A percentile compares a stretch with the other conserved stretches of the same genome.
Evolutionary conservation across 2,113 vertebrate species (phyloP).

Genomic region (Climacteris rufus): DNA sequence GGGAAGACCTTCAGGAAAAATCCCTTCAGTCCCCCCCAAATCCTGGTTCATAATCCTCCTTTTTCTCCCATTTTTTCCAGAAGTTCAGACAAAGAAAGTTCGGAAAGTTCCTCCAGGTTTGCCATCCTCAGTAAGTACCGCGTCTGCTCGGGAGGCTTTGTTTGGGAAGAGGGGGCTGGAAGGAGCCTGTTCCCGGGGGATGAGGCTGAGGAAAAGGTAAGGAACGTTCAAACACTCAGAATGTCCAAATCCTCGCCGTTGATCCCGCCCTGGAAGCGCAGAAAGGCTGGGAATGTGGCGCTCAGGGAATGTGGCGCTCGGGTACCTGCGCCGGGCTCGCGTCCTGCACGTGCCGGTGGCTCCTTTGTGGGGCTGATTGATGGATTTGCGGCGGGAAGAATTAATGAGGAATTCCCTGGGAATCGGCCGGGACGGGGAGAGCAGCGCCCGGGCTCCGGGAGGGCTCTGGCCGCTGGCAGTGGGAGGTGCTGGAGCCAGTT

Average conservation of each 20-base stretch:
- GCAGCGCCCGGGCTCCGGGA: too few relatives aligned
- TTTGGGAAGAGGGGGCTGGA: not conserved
- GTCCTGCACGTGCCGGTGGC: not conserved
- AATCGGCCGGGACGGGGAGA: not conserved
- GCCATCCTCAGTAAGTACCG: not conserved
- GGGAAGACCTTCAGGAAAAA: not conserved
- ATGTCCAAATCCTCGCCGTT: too few relatives aligned
- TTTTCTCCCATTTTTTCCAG: not conserved
- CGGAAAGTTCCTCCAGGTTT: not conserved
- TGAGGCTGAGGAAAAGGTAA: not conserved
- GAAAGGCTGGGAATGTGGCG: too few relatives aligned
- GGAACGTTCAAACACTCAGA: too few relatives aligned
- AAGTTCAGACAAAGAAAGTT: not conserved
- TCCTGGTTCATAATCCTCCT: not conserved
- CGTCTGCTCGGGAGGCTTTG: not conserved
- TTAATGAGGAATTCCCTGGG: not conserved
- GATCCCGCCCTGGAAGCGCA: too few relatives aligned
- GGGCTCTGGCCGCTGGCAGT: too few relatives aligned
- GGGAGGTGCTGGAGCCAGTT: too few relatives aligned
- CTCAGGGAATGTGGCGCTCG: too few relatives aligned
- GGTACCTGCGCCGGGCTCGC: too few relatives aligned
- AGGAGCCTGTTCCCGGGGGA: not conserved
- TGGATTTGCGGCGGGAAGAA: too few relatives aligned
- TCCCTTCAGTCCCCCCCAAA: not conserved
- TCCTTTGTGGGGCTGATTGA: not conserved